phyloP scores from a whole-genome alignment of 2,888 invertebrate species.

The Sesia apiformis region DNA sequence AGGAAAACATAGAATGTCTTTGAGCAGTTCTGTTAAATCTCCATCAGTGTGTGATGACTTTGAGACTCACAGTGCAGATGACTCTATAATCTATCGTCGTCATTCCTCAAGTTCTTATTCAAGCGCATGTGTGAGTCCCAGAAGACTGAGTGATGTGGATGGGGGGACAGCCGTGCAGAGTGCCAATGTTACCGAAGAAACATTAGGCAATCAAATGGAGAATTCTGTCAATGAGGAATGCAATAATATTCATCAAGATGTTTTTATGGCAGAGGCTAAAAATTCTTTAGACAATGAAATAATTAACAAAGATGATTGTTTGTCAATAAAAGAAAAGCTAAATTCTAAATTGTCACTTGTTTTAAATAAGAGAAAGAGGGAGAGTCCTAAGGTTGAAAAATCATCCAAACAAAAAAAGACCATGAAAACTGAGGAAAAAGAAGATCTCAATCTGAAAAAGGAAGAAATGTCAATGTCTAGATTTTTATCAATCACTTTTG shows the following conservation, averaged over 20 bases:
- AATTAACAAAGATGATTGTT: conserved; percentile 57
- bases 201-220: conserved; percentile 14
- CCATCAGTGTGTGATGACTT: conserved; percentile 77
- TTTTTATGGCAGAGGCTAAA: conserved; percentile 28
- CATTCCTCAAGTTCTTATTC: conserved; percentile 90
- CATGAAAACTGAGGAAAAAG: conserved; percentile 21
- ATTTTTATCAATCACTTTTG: conserved; percentile 40
- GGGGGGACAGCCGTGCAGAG: conserved; percentile 18
- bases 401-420: conserved; percentile 45
- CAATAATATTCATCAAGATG: conserved; percentile 9
- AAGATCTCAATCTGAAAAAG: background rate
- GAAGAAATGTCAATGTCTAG: conserved; percentile 21
- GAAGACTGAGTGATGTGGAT: conserved; percentile 73
- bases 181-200: conserved; percentile 17
- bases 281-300: conserved; percentile 28
- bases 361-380: conserved; percentile 59
- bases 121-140: conserved; percentile 79
- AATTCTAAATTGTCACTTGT: conserved; percentile 60
- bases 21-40: conserved; percentile 60
- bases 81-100: conserved; percentile 85
- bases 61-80: conserved; percentile 79
- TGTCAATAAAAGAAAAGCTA: conserved; percentile 60
- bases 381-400: conserved; percentile 44
- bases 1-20: conserved; percentile 48
- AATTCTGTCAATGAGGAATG: conserved; percentile 8